Percentiles rank a stretch among this genome's conserved stretches.
Evolutionary conservation across 1,140 invertebrate genomes (phyloP).

Genomic region (Papilio machaon): DNA sequence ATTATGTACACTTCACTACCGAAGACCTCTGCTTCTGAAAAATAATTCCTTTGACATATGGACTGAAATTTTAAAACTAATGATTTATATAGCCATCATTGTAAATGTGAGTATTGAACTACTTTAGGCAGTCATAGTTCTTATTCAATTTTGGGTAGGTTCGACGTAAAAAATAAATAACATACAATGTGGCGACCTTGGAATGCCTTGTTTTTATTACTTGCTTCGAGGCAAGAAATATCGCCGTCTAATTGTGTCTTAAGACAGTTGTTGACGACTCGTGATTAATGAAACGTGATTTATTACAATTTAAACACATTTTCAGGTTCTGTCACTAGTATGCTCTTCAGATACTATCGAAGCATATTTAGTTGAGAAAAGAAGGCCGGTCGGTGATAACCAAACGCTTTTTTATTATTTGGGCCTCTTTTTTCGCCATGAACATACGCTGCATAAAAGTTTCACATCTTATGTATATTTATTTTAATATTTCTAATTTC

Average conservation of each 20-base stretch:
- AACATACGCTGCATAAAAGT: not conserved
- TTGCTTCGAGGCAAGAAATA: no score
- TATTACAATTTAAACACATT: not conserved
- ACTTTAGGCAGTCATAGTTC: no score
- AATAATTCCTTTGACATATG: not conserved
- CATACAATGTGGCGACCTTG: no score
- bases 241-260: no score
- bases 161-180: no score
- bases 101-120: not conserved
- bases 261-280: no score
- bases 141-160: no score
- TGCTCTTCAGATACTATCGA: not conserved
- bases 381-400: not conserved
- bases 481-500: no score
- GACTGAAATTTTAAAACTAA: not conserved
- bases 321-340: not conserved
- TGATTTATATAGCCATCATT: not conserved
- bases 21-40: conserved; percentile 16
- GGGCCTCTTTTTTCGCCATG: not conserved
- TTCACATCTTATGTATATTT: no score
- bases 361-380: not conserved
- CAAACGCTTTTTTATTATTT: not conserved
- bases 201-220: no score
- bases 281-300: no score
- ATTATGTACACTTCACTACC: conserved; percentile 1